These are phyloP conservation scores for Oreocharis arfaki DNA, from an alignment of 2,113 vertebrate species.

Conservation along the genomic window DNA sequence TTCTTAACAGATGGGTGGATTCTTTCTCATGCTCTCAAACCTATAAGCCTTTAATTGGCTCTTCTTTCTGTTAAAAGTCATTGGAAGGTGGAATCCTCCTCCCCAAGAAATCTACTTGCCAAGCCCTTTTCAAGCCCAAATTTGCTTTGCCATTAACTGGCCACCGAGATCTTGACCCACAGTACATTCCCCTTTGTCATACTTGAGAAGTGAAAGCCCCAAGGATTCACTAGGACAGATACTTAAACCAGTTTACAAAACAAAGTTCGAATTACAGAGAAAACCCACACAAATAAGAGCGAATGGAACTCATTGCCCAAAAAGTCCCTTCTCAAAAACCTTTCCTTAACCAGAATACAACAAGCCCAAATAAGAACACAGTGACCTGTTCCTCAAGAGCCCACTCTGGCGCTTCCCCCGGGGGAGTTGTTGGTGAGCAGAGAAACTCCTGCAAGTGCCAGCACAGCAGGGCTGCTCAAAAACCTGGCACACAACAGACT, in stretches of 20 bases:
- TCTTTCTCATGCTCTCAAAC: not conserved
- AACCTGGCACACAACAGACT: not conserved
- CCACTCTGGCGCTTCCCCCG: not conserved
- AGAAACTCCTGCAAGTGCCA: not conserved
- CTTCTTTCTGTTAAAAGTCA: rapidly evolving
- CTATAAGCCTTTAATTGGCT: not conserved
- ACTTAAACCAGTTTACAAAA: not conserved
- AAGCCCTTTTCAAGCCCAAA: not conserved
- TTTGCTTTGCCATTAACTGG: not conserved
- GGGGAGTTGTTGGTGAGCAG: not conserved
- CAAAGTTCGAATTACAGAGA: not conserved
- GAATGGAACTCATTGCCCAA: not conserved
- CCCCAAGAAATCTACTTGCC: not conserved
- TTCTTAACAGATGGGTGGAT: not conserved
- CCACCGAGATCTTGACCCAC: not conserved
- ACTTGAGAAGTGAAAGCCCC: not conserved
- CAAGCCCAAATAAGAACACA: not conserved
- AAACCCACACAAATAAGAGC: not conserved
- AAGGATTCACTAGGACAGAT: not conserved
- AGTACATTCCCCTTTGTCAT: not conserved
- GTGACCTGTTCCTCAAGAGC: not conserved
- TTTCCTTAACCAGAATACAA: not conserved
- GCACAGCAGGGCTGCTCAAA: not conserved
- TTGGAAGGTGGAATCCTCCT: not conserved
- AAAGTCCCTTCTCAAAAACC: not conserved